Evolutionary conservation across 2,113 vertebrate genomes (phyloP).

Genomic region (Choloepus hoffmanni): DNA sequence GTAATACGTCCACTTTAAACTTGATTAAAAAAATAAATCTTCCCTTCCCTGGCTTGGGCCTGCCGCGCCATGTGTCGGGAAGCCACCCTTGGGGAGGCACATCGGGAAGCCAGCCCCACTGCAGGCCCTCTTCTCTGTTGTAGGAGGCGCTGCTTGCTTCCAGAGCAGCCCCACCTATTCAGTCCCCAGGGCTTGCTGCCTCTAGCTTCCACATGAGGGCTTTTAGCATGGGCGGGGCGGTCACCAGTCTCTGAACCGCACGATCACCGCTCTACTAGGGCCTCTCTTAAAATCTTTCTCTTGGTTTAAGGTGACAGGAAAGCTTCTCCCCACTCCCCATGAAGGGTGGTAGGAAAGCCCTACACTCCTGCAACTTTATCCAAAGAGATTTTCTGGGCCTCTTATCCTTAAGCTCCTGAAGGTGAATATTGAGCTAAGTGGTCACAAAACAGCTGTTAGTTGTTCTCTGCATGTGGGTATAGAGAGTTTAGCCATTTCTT

Average conservation of each 20-base stretch:
- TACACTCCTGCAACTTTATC: not conserved
- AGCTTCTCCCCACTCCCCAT: not conserved
- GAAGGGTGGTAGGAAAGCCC: not conserved
- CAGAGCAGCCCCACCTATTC: not conserved
- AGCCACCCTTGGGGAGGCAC: not conserved
- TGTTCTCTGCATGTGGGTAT: not conserved
- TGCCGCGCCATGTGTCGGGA: not conserved
- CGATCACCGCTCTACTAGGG: not conserved
- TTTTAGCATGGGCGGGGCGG: not conserved
- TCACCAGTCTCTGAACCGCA: not conserved
- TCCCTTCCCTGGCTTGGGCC: not conserved
- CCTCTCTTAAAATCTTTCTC: not conserved
- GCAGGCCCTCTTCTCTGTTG: not conserved
- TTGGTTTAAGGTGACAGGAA: not conserved
- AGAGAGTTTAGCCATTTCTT: not conserved
- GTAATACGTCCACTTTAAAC: slow-evolving; percentile 7
- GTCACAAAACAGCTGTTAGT: not conserved
- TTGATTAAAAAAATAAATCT: slow-evolving; percentile 31
- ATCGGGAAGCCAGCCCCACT: too few species aligned
- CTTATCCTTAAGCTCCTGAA: not conserved
- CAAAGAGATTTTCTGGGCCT: not conserved
- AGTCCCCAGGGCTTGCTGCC: not conserved
- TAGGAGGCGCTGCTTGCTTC: not conserved
- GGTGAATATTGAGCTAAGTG: not conserved
- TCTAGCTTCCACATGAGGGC: not conserved